These are phyloP conservation scores for Xiphophorus birchmanni DNA, from an alignment of 2,797 vertebrate species.

Conservation along the genomic window DNA sequence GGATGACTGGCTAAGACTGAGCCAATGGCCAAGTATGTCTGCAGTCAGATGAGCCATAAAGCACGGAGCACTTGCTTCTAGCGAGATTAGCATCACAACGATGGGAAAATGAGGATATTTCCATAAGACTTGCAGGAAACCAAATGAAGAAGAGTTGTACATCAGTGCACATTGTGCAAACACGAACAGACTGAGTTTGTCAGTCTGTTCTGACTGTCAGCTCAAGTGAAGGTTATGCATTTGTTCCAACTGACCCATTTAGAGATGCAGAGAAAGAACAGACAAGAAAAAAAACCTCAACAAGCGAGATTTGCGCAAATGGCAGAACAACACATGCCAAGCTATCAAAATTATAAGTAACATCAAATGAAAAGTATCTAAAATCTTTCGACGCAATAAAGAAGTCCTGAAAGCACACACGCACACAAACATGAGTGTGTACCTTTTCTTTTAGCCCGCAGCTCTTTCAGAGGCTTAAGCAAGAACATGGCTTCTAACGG, in stretches of 20 bases:
- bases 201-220: constrained; percentile 47
- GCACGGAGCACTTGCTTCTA: constrained; percentile 16
- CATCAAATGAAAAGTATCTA: neutral
- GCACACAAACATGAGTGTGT: constrained; percentile 53
- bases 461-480: constrained; percentile 80
- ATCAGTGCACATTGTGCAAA: constrained; percentile 20
- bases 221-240: constrained; percentile 55
- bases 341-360: neutral
- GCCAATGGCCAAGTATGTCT: constrained; percentile 34
- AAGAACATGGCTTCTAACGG: constrained; percentile 82
- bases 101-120: constrained; percentile 25
- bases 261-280: constrained; percentile 44
- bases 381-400: neutral
- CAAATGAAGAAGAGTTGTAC: constrained; percentile 10
- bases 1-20: constrained; percentile 39
- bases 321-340: constrained; percentile 18
- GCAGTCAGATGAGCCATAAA: constrained; percentile 32
- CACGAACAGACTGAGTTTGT: constrained; percentile 29
- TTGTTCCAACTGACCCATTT: constrained; percentile 70
- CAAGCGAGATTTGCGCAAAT: constrained; percentile 38
- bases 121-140: constrained; percentile 9
- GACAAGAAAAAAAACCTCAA: constrained; percentile 25
- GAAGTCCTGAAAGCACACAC: neutral
- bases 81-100: constrained; percentile 26
- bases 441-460: constrained; percentile 83